A percentile compares a stretch with the other conserved stretches of the same genome.
phyloP scores from a whole-genome alignment of 1,140 invertebrate genomes.

The Brachionus paranguensis region DNA sequence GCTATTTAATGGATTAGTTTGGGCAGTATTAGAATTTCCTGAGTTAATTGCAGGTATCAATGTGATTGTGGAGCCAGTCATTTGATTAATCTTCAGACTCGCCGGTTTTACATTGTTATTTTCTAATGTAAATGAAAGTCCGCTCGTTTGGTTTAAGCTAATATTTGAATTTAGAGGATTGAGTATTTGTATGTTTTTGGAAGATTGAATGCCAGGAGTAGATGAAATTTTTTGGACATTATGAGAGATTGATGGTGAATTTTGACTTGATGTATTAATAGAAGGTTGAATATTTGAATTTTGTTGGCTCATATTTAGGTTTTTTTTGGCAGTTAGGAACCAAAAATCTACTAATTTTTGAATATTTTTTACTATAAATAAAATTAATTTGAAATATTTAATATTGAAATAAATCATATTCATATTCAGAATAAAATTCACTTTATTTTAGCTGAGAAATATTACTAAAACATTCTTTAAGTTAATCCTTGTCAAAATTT shows the following conservation, averaged over 20 bases:
- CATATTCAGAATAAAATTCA: neutral
- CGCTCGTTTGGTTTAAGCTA: neutral
- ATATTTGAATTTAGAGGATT: neutral
- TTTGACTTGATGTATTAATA: neutral
- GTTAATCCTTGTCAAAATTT: too few species aligned
- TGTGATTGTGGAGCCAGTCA: neutral
- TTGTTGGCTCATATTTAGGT: neutral
- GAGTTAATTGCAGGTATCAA: neutral
- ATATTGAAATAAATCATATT: neutral
- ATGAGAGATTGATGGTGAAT: neutral
- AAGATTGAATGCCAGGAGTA: neutral
- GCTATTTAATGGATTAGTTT: neutral
- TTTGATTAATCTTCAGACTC: neutral
- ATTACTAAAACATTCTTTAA: neutral
- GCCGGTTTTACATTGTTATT: neutral
- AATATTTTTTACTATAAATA: neutral
- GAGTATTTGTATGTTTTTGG: conserved; percentile 17
- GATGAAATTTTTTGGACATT: neutral
- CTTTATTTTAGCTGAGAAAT: neutral
- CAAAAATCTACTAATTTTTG: neutral
- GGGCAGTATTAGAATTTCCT: neutral
- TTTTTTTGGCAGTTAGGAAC: neutral
- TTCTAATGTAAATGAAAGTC: neutral
- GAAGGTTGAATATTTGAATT: neutral
- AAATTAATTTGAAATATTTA: neutral